Conservation (phyloP, 64 coral and sea anemone species). For the Hydrozoanthus tunicans region DNA sequence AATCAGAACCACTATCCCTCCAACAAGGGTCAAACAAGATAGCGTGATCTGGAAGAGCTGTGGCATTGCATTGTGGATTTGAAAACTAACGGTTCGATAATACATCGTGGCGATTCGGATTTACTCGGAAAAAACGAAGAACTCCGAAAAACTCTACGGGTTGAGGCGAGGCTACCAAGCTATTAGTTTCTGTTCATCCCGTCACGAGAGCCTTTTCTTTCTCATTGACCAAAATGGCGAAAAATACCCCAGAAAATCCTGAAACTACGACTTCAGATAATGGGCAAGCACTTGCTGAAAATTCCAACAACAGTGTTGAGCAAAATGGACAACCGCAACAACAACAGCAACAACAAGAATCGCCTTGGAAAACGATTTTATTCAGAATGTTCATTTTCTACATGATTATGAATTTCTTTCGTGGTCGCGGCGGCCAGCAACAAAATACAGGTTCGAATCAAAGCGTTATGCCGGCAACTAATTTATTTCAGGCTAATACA, state of each 20-base stretch:
- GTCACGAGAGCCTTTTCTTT: too few relatives aligned
- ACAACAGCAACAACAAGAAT: constrained; percentile 47
- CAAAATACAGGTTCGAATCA: constrained; percentile 3
- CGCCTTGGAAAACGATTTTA: constrained; percentile 55
- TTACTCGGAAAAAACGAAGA: neutral
- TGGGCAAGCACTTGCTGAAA: constrained; percentile 38
- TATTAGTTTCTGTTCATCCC: neutral
- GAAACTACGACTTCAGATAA: neutral
- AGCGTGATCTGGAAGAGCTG: neutral
- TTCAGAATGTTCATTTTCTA: constrained; percentile 61
- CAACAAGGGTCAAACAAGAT: neutral
- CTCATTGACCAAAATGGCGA: neutral
- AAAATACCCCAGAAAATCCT: constrained; percentile 1
- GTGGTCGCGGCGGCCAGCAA: constrained; percentile 38
- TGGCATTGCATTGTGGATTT: neutral
- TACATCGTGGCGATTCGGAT: neutral
- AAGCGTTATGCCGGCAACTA: constrained; percentile 12
- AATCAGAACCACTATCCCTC: neutral
- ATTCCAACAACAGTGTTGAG: constrained; percentile 7
- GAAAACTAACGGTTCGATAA: neutral
- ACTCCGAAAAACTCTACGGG: neutral
- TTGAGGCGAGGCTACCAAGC: constrained; percentile 17
- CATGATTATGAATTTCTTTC: constrained; percentile 64
- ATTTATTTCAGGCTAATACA: constrained; percentile 50
- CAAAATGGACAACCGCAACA: constrained; percentile 35